phyloP scores from a whole-genome alignment of 2,113 vertebrate genomes.

The Aplodontia rufa region DNA sequence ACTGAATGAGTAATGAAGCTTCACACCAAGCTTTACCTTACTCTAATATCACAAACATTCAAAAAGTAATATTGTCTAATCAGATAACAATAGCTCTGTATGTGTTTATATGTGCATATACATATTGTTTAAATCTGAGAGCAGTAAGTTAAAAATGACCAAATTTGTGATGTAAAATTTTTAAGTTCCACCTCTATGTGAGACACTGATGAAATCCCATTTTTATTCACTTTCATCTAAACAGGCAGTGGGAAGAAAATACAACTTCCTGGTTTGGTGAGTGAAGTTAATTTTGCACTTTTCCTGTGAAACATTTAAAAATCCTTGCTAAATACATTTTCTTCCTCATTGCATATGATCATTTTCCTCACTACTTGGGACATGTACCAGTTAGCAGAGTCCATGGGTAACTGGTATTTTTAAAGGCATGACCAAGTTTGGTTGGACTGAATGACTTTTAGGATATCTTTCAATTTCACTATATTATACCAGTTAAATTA shows the following conservation, averaged over 20 bases:
- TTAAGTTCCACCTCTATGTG: not conserved
- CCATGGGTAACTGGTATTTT: not conserved
- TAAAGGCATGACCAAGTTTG: not conserved
- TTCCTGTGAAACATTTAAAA: conserved; percentile 1
- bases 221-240: conserved; percentile 31
- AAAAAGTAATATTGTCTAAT: not conserved
- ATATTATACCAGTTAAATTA: not conserved
- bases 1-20: not conserved
- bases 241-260: not conserved
- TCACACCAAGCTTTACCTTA: not conserved
- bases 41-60: not conserved
- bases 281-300: conserved; percentile 7
- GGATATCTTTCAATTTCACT: not conserved
- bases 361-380: not conserved
- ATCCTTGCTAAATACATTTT: not conserved
- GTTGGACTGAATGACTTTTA: not conserved
- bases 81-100: not conserved
- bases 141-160: not conserved
- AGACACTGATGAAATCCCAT: not conserved
- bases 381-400: not conserved
- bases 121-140: not conserved
- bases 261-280: not conserved
- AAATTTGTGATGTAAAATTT: not conserved
- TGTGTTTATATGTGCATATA: not conserved
- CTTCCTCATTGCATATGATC: not conserved